Base-by-base conservation (phyloP, 2,113 vertebrate genomes). In the Petrocephalus zakoni region DNA sequence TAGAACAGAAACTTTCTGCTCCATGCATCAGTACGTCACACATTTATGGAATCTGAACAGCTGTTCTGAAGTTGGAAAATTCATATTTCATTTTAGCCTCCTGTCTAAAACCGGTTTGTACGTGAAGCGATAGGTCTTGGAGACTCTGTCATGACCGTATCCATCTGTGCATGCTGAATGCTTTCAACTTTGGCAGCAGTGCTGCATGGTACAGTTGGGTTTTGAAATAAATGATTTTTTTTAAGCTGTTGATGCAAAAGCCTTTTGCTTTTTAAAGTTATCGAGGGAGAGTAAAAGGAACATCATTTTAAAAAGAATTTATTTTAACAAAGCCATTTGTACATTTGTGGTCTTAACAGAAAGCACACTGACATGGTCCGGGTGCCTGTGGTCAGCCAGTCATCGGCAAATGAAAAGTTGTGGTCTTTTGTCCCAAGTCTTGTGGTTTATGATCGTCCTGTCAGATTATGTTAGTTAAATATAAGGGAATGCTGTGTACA, bases 201-300 rank as follows among this genome's bases (percentile, higher is more conserved):
- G 72, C 72, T 7, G 15, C 47, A n/a, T 2, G 51, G 37, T 49
- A 49, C 42, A 42, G 42, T 42, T 46, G 42, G 34, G 78, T 53
- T 85, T 85, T 85, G 83, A 85, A 55, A 34, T 85, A 78, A 42
- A 78, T 53, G 29, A 37, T 5, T 34, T 75, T 75, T 78, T 75
- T 75, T 34, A 75, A 75, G 15, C 15, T 42, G 13, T 34, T 37
- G 29, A 75, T 75, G 17, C 34, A 1, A 19, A 75, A 42, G 34
- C n/a, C n/a, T 29, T 68, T 78, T 42, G 29, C 29, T 78, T 78
- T 75, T 13, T 75, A 15, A 75, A 55, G 53, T 55, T 55, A 55
- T 13, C 0, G 53, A 55, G 42, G 34, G 34, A 78, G 17, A 78
- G 34, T 78, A 42, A 78, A 78, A 78, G 72, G 17, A 78, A 37